These are phyloP conservation scores for Hemicordylus capensis DNA, from an alignment of 2,113 vertebrate genomes.

Conservation along the genomic window DNA sequence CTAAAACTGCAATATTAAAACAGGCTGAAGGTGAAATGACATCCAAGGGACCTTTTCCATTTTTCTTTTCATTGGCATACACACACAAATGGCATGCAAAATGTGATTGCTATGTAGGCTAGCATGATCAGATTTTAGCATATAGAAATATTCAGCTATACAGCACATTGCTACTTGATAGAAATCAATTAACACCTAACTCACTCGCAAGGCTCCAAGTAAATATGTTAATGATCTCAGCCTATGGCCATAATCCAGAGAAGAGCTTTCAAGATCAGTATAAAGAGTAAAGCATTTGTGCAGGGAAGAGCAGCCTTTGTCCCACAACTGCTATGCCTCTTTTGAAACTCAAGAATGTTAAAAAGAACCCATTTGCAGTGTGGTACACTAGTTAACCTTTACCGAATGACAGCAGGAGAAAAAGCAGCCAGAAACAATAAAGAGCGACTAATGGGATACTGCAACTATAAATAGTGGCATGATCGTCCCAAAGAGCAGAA, in stretches of 20 bases:
- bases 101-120: background rate
- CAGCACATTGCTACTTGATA: background rate
- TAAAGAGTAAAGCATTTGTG: background rate
- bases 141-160: background rate
- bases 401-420: too few relatives aligned
- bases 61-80: background rate
- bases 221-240: background rate
- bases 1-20: background rate
- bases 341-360: background rate
- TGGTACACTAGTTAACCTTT: too few relatives aligned
- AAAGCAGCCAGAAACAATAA: too few relatives aligned
- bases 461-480: too few relatives aligned
- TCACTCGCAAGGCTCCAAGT: background rate
- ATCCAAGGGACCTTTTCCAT: background rate
- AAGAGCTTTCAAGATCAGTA: background rate
- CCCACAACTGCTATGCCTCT: background rate
- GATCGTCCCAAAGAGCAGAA: too few relatives aligned
- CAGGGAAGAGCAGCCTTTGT: background rate
- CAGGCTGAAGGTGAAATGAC: background rate
- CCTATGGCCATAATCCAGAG: background rate
- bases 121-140: slow-evolving; percentile 12
- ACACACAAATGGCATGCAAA: background rate
- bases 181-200: background rate
- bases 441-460: too few relatives aligned
- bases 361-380: too few relatives aligned